Base-by-base conservation (phyloP, 2,888 invertebrate species). In the Belgica antarctica region DNA sequence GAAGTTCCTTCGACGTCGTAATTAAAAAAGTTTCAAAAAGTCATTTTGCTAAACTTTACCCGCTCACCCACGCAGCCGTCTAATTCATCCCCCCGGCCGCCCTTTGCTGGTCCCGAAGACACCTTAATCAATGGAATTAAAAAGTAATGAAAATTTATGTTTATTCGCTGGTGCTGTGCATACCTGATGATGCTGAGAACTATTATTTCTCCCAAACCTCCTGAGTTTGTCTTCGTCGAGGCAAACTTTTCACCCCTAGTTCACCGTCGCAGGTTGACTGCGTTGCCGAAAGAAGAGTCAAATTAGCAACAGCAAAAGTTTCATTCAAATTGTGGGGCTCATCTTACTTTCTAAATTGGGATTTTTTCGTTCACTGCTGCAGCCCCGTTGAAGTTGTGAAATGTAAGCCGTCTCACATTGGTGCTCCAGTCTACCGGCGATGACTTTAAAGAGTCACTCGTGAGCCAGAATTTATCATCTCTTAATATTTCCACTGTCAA, bases 91-190 rank as follows among this genome's bases (percentile, higher is more conserved):
- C n/a, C n/a, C n/a, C n/a, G n/a, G n/a, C n/a, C n/a, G n/a, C n/a
- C n/a, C n/a, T n/a, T n/a, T n/a, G n/a, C n/a, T n/a, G n/a, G n/a
- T n/a, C n/a, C n/a, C n/a, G n/a, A n/a, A n/a, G n/a, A n/a, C n/a
- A n/a, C n/a, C 19, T 47, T 65, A 65, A 65, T 65, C 65, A 65
- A 27, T 47, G 47, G 65, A 41, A 65, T 65, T 65, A 65, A 47
- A 65, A 19, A n/a, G 46, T 65, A 65, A 65, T 65, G 65, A 65
- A 46, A 65, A 65, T 65, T 46, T 46, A 65, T 65, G 46, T 47
- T 25, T 1, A 15, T 7, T 15, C 59, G 27, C 27, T 59, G 25
- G 27, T 7, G 25, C 15, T 22, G 25, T 59, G 27, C 59, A 27
- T 22, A 27, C n/a, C 22, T 27, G 25, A 27, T 59, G 27, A 27